Evolutionary conservation across 2,113 vertebrate genomes (phyloP).

Genomic region (Alaudala cheleensis): DNA sequence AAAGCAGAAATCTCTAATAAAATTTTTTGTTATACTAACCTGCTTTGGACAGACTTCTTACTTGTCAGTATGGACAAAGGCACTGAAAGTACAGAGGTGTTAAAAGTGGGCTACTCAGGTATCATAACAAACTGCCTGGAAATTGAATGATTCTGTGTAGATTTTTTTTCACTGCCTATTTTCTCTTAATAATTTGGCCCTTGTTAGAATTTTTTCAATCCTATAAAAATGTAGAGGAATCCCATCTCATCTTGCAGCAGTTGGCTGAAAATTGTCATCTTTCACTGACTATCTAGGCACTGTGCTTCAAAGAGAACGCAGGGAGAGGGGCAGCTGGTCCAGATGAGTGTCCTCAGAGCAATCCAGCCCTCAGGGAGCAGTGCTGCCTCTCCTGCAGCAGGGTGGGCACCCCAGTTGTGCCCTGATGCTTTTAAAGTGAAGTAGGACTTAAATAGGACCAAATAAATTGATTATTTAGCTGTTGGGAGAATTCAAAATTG

Average conservation of each 20-base stretch:
- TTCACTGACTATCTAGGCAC: neutral
- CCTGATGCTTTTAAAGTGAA: neutral
- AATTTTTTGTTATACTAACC: neutral
- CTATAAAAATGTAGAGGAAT: neutral
- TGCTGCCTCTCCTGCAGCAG: neutral
- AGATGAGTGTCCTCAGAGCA: neutral
- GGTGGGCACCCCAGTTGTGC: neutral
- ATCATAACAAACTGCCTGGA: neutral
- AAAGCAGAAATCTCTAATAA: neutral
- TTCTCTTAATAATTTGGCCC: neutral
- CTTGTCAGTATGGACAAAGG: neutral
- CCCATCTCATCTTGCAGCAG: neutral
- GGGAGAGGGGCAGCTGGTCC: neutral
- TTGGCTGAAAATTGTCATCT: neutral
- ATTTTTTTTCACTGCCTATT: neutral
- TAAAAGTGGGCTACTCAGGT: neutral
- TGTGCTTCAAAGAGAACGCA: fast-evolving
- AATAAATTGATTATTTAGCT: neutral
- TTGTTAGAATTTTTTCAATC: fast-evolving
- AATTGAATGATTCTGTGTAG: neutral
- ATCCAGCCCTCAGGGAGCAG: neutral
- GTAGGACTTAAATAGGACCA: neutral
- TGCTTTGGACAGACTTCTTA: neutral
- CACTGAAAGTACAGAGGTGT: neutral
- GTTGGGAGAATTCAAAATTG: neutral